Evolutionary conservation across 2,888 invertebrate species (phyloP).

Genomic region (Bellardia pandia): DNA sequence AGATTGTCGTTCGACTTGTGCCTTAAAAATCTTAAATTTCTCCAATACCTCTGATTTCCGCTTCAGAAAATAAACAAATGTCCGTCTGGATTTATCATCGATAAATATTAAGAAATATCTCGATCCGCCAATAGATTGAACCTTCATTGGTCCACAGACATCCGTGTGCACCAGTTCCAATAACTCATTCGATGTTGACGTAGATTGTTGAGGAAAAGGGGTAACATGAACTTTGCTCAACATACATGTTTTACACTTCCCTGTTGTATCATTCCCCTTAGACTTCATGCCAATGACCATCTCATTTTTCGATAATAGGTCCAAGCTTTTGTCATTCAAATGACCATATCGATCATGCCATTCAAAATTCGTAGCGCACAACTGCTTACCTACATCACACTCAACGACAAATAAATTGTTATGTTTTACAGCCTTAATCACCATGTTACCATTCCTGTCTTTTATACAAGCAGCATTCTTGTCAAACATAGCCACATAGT

Average conservation of each 20-base stretch:
- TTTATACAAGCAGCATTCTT: slow-evolving; percentile 23
- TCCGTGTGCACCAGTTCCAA: slow-evolving; percentile 59
- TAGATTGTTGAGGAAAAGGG: slow-evolving; percentile 48
- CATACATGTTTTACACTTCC: slow-evolving; percentile 49
- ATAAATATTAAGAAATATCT: too few relatives aligned
- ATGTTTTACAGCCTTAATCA: slow-evolving; percentile 24
- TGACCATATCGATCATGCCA: slow-evolving; percentile 60
- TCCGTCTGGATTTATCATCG: too few relatives aligned
- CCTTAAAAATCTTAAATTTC: too few relatives aligned
- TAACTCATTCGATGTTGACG: slow-evolving; percentile 22
- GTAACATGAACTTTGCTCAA: slow-evolving; percentile 47
- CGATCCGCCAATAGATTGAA: slow-evolving; percentile 31
- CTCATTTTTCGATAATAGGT: slow-evolving; percentile 23
- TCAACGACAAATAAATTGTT: slow-evolving; percentile 44
- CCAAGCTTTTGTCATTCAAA: too few relatives aligned
- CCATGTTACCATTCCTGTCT: neutral
- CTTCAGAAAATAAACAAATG: too few relatives aligned
- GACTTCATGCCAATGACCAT: slow-evolving; percentile 57
- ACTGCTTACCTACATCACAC: slow-evolving; percentile 5
- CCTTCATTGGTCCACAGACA: slow-evolving; percentile 48
- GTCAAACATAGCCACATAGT: slow-evolving; percentile 22
- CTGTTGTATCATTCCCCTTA: neutral
- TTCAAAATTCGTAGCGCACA: slow-evolving; percentile 33
- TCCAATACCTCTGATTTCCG: too few relatives aligned
- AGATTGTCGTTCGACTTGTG: too few relatives aligned